Percentiles rank a stretch among this genome's conserved stretches.
Evolutionary conservation across 2,113 vertebrate species (phyloP).

Genomic region (Aldabrachelys gigantea): DNA sequence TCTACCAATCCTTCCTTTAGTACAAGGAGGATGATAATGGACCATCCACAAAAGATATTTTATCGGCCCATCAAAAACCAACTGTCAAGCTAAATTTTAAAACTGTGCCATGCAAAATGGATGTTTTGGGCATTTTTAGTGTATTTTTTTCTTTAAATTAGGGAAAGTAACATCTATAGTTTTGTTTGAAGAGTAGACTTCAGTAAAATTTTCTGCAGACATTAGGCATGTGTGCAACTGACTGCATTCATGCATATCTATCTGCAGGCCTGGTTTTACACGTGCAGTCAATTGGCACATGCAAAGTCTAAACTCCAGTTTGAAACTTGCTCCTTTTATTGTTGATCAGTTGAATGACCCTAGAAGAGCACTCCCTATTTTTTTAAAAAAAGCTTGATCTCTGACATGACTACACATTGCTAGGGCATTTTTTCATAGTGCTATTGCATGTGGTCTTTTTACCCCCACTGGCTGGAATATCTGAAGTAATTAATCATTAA

Average conservation of each 20-base stretch:
- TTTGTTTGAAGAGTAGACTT: too few species aligned
- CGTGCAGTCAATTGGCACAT: neutral
- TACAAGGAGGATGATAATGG: neutral
- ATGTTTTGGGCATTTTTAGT: neutral
- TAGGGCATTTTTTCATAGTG: neutral
- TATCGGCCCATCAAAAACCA: fast-evolving
- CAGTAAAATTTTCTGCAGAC: too few species aligned
- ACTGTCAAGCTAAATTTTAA: neutral
- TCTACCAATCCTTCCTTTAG: neutral
- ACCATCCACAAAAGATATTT: neutral
- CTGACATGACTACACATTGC: neutral
- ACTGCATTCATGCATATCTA: fast-evolving
- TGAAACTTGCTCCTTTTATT: neutral
- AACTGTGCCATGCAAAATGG: neutral
- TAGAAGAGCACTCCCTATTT: neutral
- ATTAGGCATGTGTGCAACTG: too few species aligned
- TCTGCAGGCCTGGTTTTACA: neutral
- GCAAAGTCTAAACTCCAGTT: fast-evolving
- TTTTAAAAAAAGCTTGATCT: neutral
- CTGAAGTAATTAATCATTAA: neutral
- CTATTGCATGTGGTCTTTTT: neutral
- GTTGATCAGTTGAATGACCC: too few species aligned
- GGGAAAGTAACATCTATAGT: neutral
- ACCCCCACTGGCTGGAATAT: neutral
- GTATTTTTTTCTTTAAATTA: fast-evolving